Conservation (phyloP, 2,888 invertebrate species). For the Leucophora obtusa region DNA sequence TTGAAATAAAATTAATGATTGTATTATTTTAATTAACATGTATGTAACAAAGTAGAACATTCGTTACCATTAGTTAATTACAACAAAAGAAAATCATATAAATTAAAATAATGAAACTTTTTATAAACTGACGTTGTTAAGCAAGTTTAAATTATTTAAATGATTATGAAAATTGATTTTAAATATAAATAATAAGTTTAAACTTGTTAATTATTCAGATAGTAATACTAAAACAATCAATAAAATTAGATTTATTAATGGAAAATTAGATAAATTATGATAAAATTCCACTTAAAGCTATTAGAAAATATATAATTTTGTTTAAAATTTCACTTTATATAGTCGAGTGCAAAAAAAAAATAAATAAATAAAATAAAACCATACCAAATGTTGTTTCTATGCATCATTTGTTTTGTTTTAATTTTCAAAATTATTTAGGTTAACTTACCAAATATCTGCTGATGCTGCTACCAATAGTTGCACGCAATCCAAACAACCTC, state of each 20-base stretch:
- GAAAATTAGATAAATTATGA: neutral
- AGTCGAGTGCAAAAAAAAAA: no score
- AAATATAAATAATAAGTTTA: neutral
- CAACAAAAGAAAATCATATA: neutral
- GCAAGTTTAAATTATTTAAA: neutral
- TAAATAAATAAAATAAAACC: constrained; percentile 18
- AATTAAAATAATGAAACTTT: neutral
- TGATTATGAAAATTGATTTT: neutral
- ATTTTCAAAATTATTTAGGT: constrained; percentile 20
- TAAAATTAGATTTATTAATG: constrained; percentile 25
- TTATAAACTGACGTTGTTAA: neutral
- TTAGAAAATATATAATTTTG: neutral
- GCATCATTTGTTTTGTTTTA: constrained; percentile 1
- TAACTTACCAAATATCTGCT: constrained; percentile 86
- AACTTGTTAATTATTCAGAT: constrained; percentile 5
- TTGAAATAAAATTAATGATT: constrained; percentile 31
- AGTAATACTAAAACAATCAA: constrained; percentile 12
- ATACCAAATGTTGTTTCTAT: neutral
- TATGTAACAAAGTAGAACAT: constrained; percentile 48
- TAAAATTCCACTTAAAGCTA: constrained; percentile 27
- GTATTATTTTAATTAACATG: constrained; percentile 44
- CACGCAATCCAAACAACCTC: constrained; percentile 92
- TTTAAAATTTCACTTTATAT: constrained; percentile 43
- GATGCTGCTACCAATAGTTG: constrained; percentile 88
- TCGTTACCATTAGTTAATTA: constrained; percentile 24